phyloP scores from a whole-genome alignment of 2,113 vertebrate genomes.

The Motacilla tschutschensis region DNA sequence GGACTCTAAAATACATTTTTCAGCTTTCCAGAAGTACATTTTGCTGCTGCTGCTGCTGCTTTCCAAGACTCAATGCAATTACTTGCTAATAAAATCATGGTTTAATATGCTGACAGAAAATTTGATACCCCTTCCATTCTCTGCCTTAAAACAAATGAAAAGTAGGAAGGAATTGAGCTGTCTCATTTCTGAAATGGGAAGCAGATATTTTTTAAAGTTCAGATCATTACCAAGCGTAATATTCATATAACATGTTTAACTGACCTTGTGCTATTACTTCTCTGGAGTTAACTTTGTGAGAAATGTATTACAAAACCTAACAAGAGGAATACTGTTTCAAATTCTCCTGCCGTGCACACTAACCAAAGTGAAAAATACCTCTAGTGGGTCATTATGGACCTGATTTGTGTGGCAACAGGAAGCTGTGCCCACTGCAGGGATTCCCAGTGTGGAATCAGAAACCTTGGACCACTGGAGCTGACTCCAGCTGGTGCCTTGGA shows the following conservation, averaged over 20 bases:
- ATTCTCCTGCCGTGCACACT: neutral
- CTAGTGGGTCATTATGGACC: neutral
- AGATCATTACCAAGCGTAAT: conserved; percentile 62
- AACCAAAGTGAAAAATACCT: neutral
- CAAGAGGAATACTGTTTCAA: neutral
- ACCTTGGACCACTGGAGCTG: neutral
- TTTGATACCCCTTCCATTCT: conserved; percentile 60
- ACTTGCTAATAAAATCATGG: conserved; percentile 69
- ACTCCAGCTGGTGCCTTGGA: neutral
- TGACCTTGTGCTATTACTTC: conserved; percentile 25
- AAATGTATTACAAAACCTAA: neutral
- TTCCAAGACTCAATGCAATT: conserved; percentile 59
- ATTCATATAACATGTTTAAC: conserved; percentile 56
- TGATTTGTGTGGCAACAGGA: neutral
- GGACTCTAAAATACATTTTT: conserved; percentile 36
- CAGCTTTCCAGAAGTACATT: conserved; percentile 41
- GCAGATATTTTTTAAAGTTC: conserved; percentile 62
- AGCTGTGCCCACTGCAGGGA: neutral
- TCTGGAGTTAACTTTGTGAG: conserved; percentile 5
- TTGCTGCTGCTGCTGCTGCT: conserved; percentile 30
- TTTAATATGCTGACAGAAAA: conserved; percentile 67
- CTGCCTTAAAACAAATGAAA: conserved; percentile 68
- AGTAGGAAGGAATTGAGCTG: conserved; percentile 46
- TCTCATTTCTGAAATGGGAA: conserved; percentile 65
- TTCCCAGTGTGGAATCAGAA: neutral